Conservation (phyloP, 2,888 invertebrate genomes). For the Heteropelma amictum region DNA sequence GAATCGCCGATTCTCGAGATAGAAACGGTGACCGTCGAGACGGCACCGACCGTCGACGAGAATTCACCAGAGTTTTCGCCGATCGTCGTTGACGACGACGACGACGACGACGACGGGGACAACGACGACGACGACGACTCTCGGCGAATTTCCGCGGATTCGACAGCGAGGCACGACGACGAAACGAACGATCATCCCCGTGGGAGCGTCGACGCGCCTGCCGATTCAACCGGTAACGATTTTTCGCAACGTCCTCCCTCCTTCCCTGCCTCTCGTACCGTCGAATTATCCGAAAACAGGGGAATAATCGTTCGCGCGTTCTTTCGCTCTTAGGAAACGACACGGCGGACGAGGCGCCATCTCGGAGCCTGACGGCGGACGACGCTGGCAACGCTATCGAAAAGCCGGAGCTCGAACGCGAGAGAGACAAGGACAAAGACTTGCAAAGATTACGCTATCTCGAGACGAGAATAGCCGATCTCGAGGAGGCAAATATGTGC, state of each 20-base stretch:
- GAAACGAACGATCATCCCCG: constrained; percentile 61
- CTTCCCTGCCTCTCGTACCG: not conserved
- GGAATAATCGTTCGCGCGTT: not conserved
- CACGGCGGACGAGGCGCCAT: constrained; percentile 24
- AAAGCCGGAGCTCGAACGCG: constrained; percentile 58
- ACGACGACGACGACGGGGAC: no score
- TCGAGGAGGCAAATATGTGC: constrained; percentile 92
- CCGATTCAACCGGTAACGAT: constrained; percentile 22
- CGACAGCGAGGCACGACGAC: constrained; percentile 48
- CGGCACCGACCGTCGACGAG: constrained; percentile 43
- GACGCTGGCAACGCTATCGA: constrained; percentile 59
- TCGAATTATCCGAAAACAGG: not conserved
- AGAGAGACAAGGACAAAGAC: constrained; percentile 71
- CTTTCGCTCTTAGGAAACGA: constrained; percentile 34
- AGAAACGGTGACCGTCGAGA: constrained; percentile 33
- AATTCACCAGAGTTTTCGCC: constrained; percentile 46
- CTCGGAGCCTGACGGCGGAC: constrained; percentile 58
- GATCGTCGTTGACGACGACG: constrained; percentile 49
- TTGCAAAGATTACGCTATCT: constrained; percentile 80
- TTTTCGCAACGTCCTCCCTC: not conserved
- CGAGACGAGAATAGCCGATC: constrained; percentile 89
- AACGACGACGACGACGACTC: constrained; percentile 58
- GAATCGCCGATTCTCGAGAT: constrained; percentile 44
- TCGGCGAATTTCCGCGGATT: constrained; percentile 62
- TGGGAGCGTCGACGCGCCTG: constrained; percentile 55